Conservation (phyloP, 2,113 vertebrate genomes). For the Maccullochella peelii region DNA sequence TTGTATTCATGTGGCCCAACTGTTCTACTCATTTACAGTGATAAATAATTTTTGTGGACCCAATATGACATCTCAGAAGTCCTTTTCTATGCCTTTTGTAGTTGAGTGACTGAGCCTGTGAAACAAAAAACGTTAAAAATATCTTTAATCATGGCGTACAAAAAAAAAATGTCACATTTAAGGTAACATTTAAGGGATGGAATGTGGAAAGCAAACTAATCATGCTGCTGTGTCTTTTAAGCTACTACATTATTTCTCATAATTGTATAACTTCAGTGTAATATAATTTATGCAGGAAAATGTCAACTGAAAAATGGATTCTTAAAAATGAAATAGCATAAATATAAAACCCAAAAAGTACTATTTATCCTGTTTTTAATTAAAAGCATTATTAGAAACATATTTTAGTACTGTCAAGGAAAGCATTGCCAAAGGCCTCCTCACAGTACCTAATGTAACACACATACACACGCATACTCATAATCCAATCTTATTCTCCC, state of each 20-base stretch:
- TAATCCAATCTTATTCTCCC: constrained; percentile 35
- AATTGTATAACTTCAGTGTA: constrained; percentile 2
- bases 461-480: not conserved
- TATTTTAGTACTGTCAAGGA: constrained; percentile 25
- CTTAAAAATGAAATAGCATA: not conserved
- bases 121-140: not conserved
- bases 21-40: not conserved
- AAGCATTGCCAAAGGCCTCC: constrained; percentile 11
- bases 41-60: not conserved
- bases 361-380: constrained; percentile 8
- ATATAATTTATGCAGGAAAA: not conserved
- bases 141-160: not conserved
- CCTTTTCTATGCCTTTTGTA: not conserved
- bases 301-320: not conserved
- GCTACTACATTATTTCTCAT: not conserved
- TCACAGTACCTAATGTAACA: not conserved
- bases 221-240: not conserved
- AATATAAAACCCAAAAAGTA: not conserved
- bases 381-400: constrained; percentile 25
- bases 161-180: not conserved
- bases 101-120: not conserved
- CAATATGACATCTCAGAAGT: not conserved
- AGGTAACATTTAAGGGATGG: not conserved
- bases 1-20: not conserved
- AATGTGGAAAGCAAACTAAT: not conserved